Percentiles rank a stretch among this genome's conserved stretches.
These are phyloP conservation scores for Gandaritis pyraliata DNA, from an alignment of 2,888 invertebrate genomes.

Conservation along the genomic window DNA sequence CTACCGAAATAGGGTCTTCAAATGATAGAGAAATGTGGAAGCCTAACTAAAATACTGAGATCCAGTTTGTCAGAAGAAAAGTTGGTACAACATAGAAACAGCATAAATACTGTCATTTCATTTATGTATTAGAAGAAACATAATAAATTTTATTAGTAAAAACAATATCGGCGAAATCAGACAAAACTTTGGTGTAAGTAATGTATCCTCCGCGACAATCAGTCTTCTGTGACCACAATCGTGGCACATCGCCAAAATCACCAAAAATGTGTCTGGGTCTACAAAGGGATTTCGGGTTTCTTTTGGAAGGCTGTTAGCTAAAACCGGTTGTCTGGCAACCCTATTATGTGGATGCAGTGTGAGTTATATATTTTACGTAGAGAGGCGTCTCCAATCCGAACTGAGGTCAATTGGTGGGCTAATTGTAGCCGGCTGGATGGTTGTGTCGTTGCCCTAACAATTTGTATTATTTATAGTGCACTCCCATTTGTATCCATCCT, in stretches of 20 bases:
- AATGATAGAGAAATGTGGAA: not conserved
- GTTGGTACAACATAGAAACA: no score
- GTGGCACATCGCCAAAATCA: not conserved
- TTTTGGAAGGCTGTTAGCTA: not conserved
- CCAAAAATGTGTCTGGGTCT: not conserved
- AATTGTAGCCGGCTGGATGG: constrained; percentile 60
- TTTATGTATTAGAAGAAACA: no score
- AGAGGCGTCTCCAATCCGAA: constrained; percentile 62
- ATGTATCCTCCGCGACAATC: no score
- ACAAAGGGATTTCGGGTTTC: not conserved
- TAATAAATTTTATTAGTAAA: no score
- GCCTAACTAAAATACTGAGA: not conserved
- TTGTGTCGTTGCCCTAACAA: constrained; percentile 64
- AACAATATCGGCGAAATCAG: no score
- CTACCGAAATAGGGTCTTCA: constrained; percentile 28
- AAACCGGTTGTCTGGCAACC: constrained; percentile 13
- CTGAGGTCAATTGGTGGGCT: constrained; percentile 76
- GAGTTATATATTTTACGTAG: constrained; percentile 27
- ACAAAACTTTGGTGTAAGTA: no score
- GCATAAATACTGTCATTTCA: no score
- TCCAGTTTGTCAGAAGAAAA: not conserved
- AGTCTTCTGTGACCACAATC: no score
- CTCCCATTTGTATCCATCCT: constrained; percentile 35
- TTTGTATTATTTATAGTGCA: constrained; percentile 56
- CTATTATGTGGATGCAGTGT: constrained; percentile 13